phyloP scores from a whole-genome alignment of 2,888 invertebrate species.

The Drosophila gaucha region DNA sequence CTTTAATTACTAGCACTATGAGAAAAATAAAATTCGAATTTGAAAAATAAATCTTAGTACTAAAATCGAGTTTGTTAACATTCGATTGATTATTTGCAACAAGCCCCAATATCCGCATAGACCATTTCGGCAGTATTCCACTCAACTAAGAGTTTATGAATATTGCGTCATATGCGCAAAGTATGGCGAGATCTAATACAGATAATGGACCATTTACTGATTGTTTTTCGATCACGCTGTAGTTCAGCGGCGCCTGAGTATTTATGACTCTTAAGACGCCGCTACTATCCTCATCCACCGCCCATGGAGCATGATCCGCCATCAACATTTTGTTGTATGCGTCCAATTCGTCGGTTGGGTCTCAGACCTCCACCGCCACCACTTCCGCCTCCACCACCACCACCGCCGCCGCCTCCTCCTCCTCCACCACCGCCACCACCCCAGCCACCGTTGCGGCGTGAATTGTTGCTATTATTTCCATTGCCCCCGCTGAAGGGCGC shows the following conservation, averaged over 20 bases:
- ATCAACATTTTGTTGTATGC: constrained; percentile 43
- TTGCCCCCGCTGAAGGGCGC: constrained; percentile 67
- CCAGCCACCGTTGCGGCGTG: constrained; percentile 49
- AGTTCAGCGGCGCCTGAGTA: constrained; percentile 33
- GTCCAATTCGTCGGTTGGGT: constrained; percentile 70
- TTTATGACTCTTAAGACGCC: constrained; percentile 23
- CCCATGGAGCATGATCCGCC: constrained; percentile 39
- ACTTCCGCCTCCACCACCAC: constrained; percentile 56
- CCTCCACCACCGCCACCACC: constrained; percentile 52
- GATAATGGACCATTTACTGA: constrained; percentile 2
- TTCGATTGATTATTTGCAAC: constrained; percentile 6
- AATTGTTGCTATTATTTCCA: constrained; percentile 33
- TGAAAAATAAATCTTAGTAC: background rate
- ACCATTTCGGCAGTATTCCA: constrained; percentile 43
- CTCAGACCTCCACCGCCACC: constrained; percentile 64
- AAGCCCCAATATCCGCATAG: constrained; percentile 3
- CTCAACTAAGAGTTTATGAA: constrained; percentile 55
- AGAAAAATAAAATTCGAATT: background rate
- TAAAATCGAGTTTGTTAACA: constrained; percentile 8
- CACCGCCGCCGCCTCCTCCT: constrained; percentile 60
- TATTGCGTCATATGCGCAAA: constrained; percentile 53
- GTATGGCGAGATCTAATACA: constrained; percentile 16
- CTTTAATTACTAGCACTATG: background rate
- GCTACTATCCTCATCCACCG: constrained; percentile 65
- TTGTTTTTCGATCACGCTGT: background rate